A percentile compares a stretch with the other conserved stretches of the same genome.
phyloP scores from a whole-genome alignment of 2,888 invertebrate genomes.

The Hipparchia semele region DNA sequence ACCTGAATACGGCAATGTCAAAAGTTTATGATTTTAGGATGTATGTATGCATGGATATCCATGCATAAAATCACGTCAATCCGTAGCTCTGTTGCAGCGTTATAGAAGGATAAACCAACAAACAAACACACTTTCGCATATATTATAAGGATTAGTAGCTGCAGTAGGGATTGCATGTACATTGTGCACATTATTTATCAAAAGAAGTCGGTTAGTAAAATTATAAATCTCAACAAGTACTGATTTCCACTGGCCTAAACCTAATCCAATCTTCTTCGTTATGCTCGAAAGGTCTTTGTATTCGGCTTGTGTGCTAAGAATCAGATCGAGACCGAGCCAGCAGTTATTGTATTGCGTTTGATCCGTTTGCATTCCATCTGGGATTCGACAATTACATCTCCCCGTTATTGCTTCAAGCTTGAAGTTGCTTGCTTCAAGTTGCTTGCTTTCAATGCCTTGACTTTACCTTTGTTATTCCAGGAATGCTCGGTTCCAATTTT shows the following conservation, averaged over 20 bases:
- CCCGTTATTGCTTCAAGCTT: slow-evolving; percentile 39
- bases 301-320: slow-evolving; percentile 21
- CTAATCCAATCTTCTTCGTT: slow-evolving; percentile 32
- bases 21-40: too few relatives aligned
- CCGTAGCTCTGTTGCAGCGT: too few relatives aligned
- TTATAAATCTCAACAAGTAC: slow-evolving; percentile 15
- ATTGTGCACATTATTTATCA: too few relatives aligned
- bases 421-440: not conserved
- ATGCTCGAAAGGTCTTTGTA: slow-evolving; percentile 32
- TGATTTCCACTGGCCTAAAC: slow-evolving; percentile 17
- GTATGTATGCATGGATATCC: too few relatives aligned
- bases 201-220: too few relatives aligned
- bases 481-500: not conserved
- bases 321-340: slow-evolving; percentile 2
- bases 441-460: slow-evolving; percentile 1
- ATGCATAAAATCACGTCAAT: too few relatives aligned
- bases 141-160: too few relatives aligned
- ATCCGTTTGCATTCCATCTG: slow-evolving; percentile 41
- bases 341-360: slow-evolving; percentile 33
- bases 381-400: slow-evolving; percentile 41
- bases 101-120: too few relatives aligned
- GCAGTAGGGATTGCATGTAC: too few relatives aligned
- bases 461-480: slow-evolving; percentile 4
- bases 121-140: too few relatives aligned
- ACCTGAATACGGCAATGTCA: too few relatives aligned